Evolutionary conservation across 2,797 vertebrate genomes (phyloP).

Genomic region (Ficedula albicollis): DNA sequence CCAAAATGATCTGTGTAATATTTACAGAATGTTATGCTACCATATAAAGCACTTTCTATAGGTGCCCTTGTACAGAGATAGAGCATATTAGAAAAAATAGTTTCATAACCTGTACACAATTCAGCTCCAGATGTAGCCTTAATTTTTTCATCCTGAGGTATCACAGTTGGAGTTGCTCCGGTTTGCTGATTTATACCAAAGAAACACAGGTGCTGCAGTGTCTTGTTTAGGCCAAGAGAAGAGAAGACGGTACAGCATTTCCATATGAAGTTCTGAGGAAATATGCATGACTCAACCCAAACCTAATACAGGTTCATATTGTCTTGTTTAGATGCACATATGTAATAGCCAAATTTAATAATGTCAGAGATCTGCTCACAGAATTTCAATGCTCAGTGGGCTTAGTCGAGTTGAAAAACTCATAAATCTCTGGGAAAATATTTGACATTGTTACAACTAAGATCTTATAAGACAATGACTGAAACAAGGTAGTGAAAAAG

Average conservation of each 20-base stretch:
- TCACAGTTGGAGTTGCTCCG: neutral
- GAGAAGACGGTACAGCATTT: neutral
- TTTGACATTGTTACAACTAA: neutral
- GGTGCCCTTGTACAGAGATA: neutral
- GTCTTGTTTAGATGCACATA: constrained; percentile 34
- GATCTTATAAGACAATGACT: neutral
- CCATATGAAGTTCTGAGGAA: neutral
- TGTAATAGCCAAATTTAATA: constrained; percentile 15
- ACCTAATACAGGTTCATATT: constrained; percentile 22
- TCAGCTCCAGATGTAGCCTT: neutral
- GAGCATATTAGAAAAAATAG: neutral
- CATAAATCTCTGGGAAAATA: constrained; percentile 2
- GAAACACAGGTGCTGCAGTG: neutral
- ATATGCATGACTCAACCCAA: neutral
- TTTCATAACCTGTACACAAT: neutral
- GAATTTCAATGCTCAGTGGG: constrained; percentile 4
- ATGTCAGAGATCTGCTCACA: neutral
- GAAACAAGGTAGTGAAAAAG: constrained; percentile 1
- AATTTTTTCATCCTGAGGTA: neutral
- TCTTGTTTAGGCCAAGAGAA: neutral
- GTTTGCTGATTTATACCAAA: neutral
- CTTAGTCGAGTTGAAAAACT: constrained; percentile 1
- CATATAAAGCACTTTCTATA: neutral
- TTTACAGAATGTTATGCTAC: neutral
- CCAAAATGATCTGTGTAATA: neutral